Conservation (phyloP, 2,113 vertebrate species). For the Tetraodon nigroviridis region DNA sequence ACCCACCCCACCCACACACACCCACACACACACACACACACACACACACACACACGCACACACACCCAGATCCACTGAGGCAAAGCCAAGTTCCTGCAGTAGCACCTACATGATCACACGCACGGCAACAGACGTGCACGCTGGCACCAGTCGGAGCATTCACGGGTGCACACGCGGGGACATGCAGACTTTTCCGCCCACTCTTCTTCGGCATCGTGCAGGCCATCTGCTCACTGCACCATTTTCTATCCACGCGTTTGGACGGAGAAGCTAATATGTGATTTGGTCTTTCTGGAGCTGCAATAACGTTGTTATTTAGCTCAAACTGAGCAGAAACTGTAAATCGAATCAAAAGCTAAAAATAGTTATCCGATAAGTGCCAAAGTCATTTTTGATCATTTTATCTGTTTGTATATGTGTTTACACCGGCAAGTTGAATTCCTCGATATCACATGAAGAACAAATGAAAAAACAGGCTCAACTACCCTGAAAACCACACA, state of each 20-base stretch:
- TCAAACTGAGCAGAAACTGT: too few relatives aligned
- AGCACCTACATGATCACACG: conserved; percentile 31
- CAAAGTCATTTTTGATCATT: too few relatives aligned
- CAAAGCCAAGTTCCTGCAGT: conserved; percentile 52
- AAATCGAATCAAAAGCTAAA: too few relatives aligned
- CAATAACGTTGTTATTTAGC: neutral
- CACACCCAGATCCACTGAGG: conserved; percentile 21
- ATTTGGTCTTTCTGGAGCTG: conserved; percentile 13
- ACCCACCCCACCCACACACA: conserved; percentile 40
- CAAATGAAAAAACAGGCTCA: too few relatives aligned
- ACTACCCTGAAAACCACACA: too few relatives aligned
- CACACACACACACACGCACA: conserved; percentile 12
- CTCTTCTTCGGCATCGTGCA: conserved; percentile 46
- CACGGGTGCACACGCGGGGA: conserved; percentile 40
- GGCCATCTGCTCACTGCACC: conserved; percentile 61
- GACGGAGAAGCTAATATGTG: conserved; percentile 33
- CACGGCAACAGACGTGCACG: conserved; percentile 45
- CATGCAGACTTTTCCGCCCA: conserved; percentile 53
- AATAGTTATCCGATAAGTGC: too few relatives aligned
- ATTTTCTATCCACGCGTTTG: conserved; percentile 32
- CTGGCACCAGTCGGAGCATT: conserved; percentile 46
- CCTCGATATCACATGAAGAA: too few relatives aligned
- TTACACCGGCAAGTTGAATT: neutral
- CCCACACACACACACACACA: conserved; percentile 14
- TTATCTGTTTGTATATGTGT: neutral